Conservation (phyloP, 2,797 vertebrate genomes). For the Brotula barbata region DNA sequence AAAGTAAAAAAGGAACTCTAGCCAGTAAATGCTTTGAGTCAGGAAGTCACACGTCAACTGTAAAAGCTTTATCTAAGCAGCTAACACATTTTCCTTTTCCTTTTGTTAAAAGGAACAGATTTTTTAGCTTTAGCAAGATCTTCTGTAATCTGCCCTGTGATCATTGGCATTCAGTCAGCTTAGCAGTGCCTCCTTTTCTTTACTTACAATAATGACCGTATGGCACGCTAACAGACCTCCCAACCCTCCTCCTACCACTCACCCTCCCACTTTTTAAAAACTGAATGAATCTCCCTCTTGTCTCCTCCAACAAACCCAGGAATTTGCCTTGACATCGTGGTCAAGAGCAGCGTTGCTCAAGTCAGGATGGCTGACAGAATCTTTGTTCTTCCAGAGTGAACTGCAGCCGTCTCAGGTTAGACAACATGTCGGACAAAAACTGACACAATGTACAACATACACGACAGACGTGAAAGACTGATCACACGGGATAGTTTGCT, state of each 20-base stretch:
- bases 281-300: constrained; percentile 36
- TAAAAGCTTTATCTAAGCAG: background rate
- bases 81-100: background rate
- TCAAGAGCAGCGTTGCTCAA: constrained; percentile 32
- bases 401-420: constrained; percentile 1
- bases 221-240: constrained; percentile 45
- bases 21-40: too few relatives aligned
- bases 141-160: constrained; percentile 53
- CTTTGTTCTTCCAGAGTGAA: constrained; percentile 27
- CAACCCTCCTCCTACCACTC: background rate
- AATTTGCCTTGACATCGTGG: constrained; percentile 44
- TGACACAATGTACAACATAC: background rate
- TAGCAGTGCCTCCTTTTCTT: constrained; percentile 49
- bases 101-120: constrained; percentile 9
- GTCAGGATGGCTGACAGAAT: constrained; percentile 16
- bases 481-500: background rate
- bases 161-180: constrained; percentile 35
- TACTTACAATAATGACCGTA: constrained; percentile 48
- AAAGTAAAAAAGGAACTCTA: too few relatives aligned
- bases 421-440: background rate
- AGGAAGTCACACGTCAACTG: too few relatives aligned
- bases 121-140: constrained; percentile 9
- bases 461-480: background rate
- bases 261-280: constrained; percentile 42
- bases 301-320: constrained; percentile 30